These are phyloP conservation scores for Campylorhamphus procurvoides DNA, from an alignment of 2,113 vertebrate species.

Conservation along the genomic window DNA sequence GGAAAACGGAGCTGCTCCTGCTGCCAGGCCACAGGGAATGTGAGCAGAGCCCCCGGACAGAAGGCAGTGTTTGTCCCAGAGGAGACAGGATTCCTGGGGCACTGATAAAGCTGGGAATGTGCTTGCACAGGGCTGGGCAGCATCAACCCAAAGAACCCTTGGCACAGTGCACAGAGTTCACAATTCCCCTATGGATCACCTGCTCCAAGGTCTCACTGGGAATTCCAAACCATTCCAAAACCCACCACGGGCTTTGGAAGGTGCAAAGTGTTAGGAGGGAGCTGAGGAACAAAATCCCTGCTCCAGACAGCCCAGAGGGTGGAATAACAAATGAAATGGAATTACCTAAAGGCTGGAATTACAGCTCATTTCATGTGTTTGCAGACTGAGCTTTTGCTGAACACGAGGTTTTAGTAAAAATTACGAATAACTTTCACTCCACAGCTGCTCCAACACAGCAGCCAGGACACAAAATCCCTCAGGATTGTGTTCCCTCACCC, in stretches of 20 bases:
- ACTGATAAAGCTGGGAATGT: background rate
- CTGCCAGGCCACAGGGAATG: background rate
- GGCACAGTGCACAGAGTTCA: background rate
- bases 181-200: background rate
- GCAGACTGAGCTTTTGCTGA: background rate
- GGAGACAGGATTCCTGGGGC: background rate
- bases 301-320: background rate
- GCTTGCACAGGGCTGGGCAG: background rate
- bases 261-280: rapidly evolving
- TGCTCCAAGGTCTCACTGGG: background rate
- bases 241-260: background rate
- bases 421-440: background rate
- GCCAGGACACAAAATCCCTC: background rate
- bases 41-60: background rate
- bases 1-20: background rate
- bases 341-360: background rate
- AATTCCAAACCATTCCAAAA: background rate
- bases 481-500: background rate
- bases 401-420: background rate
- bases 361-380: background rate
- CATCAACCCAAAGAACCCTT: background rate
- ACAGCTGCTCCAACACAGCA: background rate
- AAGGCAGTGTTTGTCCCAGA: background rate
- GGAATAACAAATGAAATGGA: background rate
- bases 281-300: background rate